Percentiles rank a stretch among this genome's conserved stretches.
Evolutionary conservation across 2,797 vertebrate species (phyloP).

Genomic region (Pteronotus mesoamericanus): DNA sequence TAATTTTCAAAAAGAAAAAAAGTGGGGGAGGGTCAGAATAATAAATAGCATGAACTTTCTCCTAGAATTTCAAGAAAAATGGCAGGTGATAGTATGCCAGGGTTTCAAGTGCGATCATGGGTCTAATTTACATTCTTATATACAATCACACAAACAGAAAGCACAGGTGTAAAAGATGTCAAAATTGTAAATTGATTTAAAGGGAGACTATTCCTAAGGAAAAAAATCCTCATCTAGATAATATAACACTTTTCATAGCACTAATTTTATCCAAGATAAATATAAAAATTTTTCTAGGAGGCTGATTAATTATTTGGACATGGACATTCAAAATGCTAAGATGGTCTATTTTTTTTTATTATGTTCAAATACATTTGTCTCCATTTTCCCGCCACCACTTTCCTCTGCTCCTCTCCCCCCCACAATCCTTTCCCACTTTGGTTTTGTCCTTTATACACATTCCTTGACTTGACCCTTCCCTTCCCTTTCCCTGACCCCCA

Average conservation of each 20-base stretch:
- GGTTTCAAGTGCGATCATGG: neutral
- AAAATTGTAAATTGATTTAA: conserved; percentile 2
- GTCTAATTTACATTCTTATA: neutral
- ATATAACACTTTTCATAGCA: neutral
- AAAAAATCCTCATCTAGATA: neutral
- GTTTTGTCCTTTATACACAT: too few relatives aligned
- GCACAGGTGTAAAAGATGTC: neutral
- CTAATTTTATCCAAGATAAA: neutral
- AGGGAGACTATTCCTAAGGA: neutral
- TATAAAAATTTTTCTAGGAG: neutral
- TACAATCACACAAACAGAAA: neutral
- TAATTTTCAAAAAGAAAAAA: neutral
- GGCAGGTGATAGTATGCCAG: neutral
- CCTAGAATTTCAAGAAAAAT: neutral
- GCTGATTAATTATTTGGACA: neutral
- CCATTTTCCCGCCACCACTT: too few relatives aligned
- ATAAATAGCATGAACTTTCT: neutral
- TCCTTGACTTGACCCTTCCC: too few relatives aligned
- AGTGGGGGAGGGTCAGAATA: neutral
- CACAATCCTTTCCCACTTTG: too few relatives aligned
- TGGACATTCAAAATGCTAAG: neutral
- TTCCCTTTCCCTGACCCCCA: too few relatives aligned
- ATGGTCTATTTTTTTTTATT: too few relatives aligned
- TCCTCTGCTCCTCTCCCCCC: too few relatives aligned
- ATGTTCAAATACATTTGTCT: too few relatives aligned